These are phyloP conservation scores for Sepiola atlantica DNA, from an alignment of 2,888 invertebrate genomes.

Conservation along the genomic window DNA sequence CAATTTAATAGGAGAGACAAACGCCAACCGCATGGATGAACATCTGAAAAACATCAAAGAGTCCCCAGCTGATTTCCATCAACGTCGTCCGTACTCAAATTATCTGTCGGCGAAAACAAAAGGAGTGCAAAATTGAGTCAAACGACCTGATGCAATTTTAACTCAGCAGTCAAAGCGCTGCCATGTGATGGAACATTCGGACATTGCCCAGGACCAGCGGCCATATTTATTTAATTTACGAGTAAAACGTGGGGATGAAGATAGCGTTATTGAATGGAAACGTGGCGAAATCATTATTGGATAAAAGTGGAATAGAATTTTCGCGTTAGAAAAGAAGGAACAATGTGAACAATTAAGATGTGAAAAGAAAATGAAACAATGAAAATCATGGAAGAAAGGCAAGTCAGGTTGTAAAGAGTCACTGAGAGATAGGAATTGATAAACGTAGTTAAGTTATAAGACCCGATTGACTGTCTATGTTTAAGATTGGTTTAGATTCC, in stretches of 20 bases:
- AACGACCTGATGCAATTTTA: neutral
- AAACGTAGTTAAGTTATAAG: too few relatives aligned
- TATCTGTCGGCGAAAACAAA: neutral
- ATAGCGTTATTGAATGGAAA: neutral
- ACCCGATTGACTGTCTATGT: too few relatives aligned
- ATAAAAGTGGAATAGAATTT: too few relatives aligned
- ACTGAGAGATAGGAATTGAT: too few relatives aligned
- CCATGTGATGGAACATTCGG: neutral
- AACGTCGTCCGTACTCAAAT: neutral
- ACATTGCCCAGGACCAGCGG: neutral
- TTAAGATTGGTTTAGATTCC: too few relatives aligned
- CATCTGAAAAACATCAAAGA: constrained; percentile 6
- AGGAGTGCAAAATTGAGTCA: neutral
- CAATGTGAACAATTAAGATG: too few relatives aligned
- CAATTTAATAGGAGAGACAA: neutral
- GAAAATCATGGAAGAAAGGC: too few relatives aligned
- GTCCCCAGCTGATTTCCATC: neutral
- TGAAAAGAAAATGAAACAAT: too few relatives aligned
- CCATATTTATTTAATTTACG: neutral
- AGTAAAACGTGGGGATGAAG: neutral
- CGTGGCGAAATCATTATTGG: neutral
- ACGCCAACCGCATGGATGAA: neutral
- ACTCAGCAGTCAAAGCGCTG: neutral
- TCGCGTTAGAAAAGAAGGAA: too few relatives aligned
- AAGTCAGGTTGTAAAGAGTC: too few relatives aligned